Conservation (phyloP, 2,113 vertebrate genomes). For the Melanerpes aurifrons region DNA sequence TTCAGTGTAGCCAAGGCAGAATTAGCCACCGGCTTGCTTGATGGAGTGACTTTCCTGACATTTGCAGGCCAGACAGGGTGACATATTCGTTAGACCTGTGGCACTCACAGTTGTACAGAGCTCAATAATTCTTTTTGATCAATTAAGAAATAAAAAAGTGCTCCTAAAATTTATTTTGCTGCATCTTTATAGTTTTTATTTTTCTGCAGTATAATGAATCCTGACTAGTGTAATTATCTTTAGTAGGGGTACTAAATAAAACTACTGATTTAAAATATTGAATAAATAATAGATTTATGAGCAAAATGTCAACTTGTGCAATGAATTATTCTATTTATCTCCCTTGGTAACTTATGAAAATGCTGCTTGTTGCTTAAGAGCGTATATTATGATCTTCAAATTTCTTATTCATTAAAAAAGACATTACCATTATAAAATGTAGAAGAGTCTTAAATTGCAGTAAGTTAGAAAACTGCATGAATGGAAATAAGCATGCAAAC, state of each 20-base stretch:
- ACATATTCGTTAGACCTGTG: not conserved
- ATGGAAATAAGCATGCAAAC: not conserved
- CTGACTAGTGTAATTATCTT: conserved; percentile 31
- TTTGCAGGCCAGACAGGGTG: not conserved
- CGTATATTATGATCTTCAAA: not conserved
- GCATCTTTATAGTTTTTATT: not conserved
- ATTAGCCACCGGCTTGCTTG: not conserved
- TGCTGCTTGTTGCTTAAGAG: not conserved
- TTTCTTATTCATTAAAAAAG: not conserved
- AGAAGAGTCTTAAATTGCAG: not conserved
- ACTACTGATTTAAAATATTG: conserved; percentile 43
- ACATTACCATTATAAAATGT: not conserved
- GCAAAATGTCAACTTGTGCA: not conserved
- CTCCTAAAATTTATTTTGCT: conserved; percentile 27
- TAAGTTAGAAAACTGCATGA: not conserved
- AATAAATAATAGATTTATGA: conserved; percentile 21
- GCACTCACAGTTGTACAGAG: fast-evolving
- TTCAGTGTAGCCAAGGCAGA: not conserved
- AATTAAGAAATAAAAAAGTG: conserved; percentile 31
- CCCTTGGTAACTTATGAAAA: not conserved
- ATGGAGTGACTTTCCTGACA: conserved; percentile 4
- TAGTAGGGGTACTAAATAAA: conserved; percentile 39
- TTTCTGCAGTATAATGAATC: not conserved
- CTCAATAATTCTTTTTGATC: conserved; percentile 23
- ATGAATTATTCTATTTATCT: not conserved